A percentile compares a stretch with the other conserved stretches of the same genome.
phyloP scores from a whole-genome alignment of 2,113 vertebrate species.

The Rhinichthys klamathensis region DNA sequence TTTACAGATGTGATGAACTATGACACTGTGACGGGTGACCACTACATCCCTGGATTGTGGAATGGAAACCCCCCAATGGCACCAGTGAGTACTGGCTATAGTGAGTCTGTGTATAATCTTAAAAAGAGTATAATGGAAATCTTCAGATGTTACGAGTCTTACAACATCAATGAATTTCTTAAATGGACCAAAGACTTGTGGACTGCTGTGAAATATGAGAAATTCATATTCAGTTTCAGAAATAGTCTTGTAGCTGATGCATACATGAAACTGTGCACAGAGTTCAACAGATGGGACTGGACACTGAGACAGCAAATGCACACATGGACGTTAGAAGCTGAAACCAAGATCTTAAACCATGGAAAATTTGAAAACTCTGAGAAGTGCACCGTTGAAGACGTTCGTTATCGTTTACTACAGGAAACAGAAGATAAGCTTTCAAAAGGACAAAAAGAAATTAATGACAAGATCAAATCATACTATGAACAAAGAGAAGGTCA shows the following conservation, averaged over 20 bases:
- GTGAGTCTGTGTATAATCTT: constrained; percentile 61
- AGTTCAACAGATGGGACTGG: constrained; percentile 56
- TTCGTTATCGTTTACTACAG: accelerated
- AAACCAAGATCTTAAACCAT: constrained; percentile 61
- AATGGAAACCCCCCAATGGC: constrained; percentile 74
- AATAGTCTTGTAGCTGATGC: constrained; percentile 58
- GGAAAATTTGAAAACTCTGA: constrained; percentile 18
- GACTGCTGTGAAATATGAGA: constrained; percentile 70
- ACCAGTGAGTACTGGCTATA: constrained; percentile 70
- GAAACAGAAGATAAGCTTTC: accelerated
- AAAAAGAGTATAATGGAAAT: constrained; percentile 64
- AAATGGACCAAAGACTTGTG: constrained; percentile 65
- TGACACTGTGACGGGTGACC: constrained; percentile 59
- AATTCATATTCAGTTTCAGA: constrained; percentile 63
- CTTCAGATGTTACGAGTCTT: neutral
- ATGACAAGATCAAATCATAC: constrained; percentile 40
- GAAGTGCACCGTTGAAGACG: neutral
- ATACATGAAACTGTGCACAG: constrained; percentile 49
- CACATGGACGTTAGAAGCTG: constrained; percentile 25
- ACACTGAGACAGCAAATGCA: constrained; percentile 16
- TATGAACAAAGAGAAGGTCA: constrained; percentile 58
- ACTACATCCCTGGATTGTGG: constrained; percentile 75
- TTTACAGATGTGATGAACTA: constrained; percentile 73
- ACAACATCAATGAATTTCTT: constrained; percentile 55
- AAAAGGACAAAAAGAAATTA: constrained; percentile 46